Conservation (phyloP, 2,797 vertebrate species). For the Sebastes hopkinsi region DNA sequence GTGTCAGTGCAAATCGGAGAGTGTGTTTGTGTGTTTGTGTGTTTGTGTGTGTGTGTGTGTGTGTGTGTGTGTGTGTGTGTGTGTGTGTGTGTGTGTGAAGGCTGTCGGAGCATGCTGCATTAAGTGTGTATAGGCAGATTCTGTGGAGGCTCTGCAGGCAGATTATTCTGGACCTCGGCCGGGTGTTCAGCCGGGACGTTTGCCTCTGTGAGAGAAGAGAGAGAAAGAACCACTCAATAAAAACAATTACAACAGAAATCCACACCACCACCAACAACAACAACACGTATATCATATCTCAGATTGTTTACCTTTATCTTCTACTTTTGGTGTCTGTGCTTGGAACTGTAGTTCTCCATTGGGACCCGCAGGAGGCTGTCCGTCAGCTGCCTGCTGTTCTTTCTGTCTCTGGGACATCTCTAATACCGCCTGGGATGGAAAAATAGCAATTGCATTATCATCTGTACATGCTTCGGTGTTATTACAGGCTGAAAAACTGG, state of each 20-base stretch:
- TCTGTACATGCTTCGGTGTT: not conserved
- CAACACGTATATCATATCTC: not conserved
- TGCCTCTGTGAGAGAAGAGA: conserved; percentile 56
- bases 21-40: conserved; percentile 1
- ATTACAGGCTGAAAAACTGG: not conserved
- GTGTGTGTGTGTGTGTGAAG: conserved; percentile 10
- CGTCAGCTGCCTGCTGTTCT: conserved; percentile 75
- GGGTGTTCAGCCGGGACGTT: conserved; percentile 69
- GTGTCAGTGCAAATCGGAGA: conserved; percentile 50
- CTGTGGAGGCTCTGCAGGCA: conserved; percentile 82
- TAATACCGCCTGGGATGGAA: conserved; percentile 82
- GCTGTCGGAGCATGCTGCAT: not conserved
- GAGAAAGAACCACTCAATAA: not conserved
- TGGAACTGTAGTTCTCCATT: conserved; percentile 85
- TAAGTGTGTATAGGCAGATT: conserved; percentile 79
- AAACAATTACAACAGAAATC: not conserved
- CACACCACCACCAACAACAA: not conserved
- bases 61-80: conserved; percentile 4
- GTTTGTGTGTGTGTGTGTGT: not conserved
- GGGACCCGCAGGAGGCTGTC: conserved; percentile 73
- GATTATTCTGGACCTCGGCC: conserved; percentile 62
- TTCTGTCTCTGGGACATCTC: conserved; percentile 92
- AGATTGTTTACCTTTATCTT: conserved; percentile 54
- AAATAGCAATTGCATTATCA: not conserved
- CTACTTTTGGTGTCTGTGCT: conserved; percentile 59